Evolutionary conservation across 2,797 vertebrate species (phyloP), one percentile per base, ranked within the genome.

Genomic region (Tolypeutes matacus): DNA sequence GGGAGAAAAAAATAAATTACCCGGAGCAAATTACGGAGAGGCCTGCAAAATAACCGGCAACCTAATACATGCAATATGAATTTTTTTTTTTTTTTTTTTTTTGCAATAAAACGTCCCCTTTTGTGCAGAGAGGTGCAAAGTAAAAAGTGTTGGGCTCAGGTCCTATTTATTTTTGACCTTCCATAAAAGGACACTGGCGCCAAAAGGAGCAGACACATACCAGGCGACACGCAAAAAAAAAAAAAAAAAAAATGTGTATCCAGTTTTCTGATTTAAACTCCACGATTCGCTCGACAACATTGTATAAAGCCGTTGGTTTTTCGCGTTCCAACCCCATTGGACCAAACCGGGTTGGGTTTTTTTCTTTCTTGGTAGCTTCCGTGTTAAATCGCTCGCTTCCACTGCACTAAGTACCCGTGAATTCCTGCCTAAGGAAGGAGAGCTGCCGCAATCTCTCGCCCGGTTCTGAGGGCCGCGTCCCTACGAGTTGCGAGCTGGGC

Each of bases 141-240:
- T 51, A 89, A 56, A 13, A 89, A 86, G 58, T 36, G 46, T 81
- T 77, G 60, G 90, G 60, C 51, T 80, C 29, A 1, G 91, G 81
- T 92, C 83, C 64, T n/a, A 62, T 36, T 77, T 82, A 67, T 82
- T 90, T 69, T 65, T 97, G 93, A 97, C 96, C 96, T 97, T 96
- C 64, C 86, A 73, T 53, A 94, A 42, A 96, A 96, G 92, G 97
- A 8, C 96, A 92, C 7, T 42, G 56, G 82, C 36, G 18, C 87
- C 80, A 72, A 91, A 94, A 83, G 29, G 56, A 3, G 25, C 75
- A 36, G 31, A 69, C 8, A 12, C 8, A 76, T 13, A 75, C 27
- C 49, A 25, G 46, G 42, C 69, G 42, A 42, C 13, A 73, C 15
- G 27, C 53, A 3, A 20, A 60, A 29, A 39, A 72, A 13, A 10